These are phyloP conservation scores for Aegypius monachus DNA, from an alignment of 2,113 vertebrate genomes.

Conservation along the genomic window DNA sequence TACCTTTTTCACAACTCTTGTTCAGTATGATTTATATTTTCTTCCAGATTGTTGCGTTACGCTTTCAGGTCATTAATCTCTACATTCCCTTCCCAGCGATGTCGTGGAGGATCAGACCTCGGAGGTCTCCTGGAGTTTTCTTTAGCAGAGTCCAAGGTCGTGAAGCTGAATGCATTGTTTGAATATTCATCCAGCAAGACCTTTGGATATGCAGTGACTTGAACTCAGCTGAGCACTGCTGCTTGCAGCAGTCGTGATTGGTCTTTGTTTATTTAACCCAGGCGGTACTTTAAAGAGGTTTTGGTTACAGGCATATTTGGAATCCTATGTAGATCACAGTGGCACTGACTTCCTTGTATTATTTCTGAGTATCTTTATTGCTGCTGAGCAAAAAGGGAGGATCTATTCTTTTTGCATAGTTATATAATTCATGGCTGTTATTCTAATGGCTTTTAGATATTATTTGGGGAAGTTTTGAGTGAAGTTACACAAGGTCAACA, in stretches of 20 bases:
- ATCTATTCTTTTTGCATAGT: neutral
- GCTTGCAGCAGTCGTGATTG: conserved; percentile 25
- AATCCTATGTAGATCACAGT: neutral
- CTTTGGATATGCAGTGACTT: conserved; percentile 33
- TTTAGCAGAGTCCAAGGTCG: conserved; percentile 35
- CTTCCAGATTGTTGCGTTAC: neutral
- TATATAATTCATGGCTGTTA: neutral
- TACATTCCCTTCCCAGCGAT: neutral
- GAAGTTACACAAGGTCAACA: neutral
- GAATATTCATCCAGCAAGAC: conserved; percentile 67
- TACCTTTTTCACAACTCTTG: neutral
- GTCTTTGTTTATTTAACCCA: conserved; percentile 66
- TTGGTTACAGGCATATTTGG: conserved; percentile 28
- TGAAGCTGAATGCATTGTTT: conserved; percentile 40
- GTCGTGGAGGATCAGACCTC: neutral
- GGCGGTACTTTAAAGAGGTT: conserved; percentile 38
- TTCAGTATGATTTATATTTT: neutral
- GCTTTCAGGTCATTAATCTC: neutral
- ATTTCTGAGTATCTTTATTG: conserved; percentile 13
- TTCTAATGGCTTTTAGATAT: neutral
- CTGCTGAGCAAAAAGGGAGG: neutral
- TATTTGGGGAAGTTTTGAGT: neutral
- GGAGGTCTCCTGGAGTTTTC: conserved; percentile 38
- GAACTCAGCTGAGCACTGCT: conserved; percentile 51
- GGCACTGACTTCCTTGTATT: neutral